Percentiles rank a stretch among this genome's conserved stretches.
Evolutionary conservation across 1,140 invertebrate genomes (phyloP).

Genomic region (Maniola jurtina): DNA sequence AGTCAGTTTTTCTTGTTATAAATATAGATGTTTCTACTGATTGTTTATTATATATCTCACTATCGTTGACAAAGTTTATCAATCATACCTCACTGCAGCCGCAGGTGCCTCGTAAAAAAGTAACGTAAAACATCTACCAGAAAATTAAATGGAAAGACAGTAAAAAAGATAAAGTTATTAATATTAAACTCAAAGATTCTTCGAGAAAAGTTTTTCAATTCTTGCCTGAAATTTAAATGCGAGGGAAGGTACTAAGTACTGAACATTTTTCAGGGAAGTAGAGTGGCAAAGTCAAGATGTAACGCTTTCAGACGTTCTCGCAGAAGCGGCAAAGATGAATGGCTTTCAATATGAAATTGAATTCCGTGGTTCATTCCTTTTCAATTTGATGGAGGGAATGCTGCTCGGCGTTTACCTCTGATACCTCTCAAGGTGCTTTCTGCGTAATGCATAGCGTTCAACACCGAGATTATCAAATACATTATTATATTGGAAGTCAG

Average conservation of each 20-base stretch:
- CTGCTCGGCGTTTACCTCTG: slow-evolving; percentile 61
- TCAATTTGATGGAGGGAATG: slow-evolving; percentile 78
- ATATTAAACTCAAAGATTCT: slow-evolving; percentile 31
- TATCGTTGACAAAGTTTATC: slow-evolving; percentile 19
- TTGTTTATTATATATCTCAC: neutral
- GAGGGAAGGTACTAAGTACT: slow-evolving; percentile 36
- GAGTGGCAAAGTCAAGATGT: slow-evolving; percentile 68
- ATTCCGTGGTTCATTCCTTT: slow-evolving; percentile 82
- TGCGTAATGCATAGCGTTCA: neutral
- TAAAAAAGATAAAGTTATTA: slow-evolving; percentile 33
- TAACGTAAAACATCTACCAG: slow-evolving; percentile 25
- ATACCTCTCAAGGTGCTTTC: slow-evolving; percentile 38
- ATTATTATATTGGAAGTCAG: neutral
- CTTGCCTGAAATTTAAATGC: slow-evolving; percentile 27
- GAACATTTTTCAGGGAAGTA: slow-evolving; percentile 63
- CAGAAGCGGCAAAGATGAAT: slow-evolving; percentile 77
- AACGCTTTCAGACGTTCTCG: slow-evolving; percentile 67
- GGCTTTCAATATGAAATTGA: slow-evolving; percentile 82
- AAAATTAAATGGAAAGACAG: slow-evolving; percentile 28
- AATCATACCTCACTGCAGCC: slow-evolving; percentile 21
- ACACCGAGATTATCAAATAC: neutral
- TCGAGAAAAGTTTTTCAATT: slow-evolving; percentile 40
- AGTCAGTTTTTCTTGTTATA: too few species aligned
- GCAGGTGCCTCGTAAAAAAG: slow-evolving; percentile 30
- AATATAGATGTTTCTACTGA: too few species aligned